phyloP scores from a whole-genome alignment of 1,140 invertebrate genomes.

The Rhopalosiphum padi region DNA sequence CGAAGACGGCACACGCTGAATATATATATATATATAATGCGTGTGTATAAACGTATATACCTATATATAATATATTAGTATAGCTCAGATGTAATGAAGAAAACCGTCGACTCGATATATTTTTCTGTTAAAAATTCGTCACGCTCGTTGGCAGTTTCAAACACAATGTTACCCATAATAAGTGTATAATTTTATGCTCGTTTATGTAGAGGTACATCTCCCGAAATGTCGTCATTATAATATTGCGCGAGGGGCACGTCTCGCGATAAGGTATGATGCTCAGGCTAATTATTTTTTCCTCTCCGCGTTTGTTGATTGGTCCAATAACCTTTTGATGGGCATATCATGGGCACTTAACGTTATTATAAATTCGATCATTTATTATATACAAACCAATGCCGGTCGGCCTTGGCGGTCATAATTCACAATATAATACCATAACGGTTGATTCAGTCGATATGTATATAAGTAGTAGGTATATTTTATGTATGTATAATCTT shows the following conservation, averaged over 20 bases:
- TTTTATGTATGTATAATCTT: neutral
- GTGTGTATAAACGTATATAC: neutral
- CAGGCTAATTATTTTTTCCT: neutral
- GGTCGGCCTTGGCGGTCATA: neutral
- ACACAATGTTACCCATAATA: neutral
- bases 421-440: neutral
- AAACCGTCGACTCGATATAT: neutral
- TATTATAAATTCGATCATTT: neutral
- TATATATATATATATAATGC: no score
- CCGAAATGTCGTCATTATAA: neutral
- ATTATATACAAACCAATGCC: neutral
- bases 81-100: neutral
- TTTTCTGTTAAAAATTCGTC: slow-evolving; percentile 12
- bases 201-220: neutral
- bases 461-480: neutral
- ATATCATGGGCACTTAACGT: neutral
- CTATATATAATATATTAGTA: no score
- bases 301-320: neutral
- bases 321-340: neutral
- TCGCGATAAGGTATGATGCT: slow-evolving; percentile 11
- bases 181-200: neutral
- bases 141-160: neutral
- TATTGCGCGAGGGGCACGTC: neutral
- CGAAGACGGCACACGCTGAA: neutral
- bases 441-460: neutral